Base-by-base conservation (phyloP, 2,888 invertebrate genomes). In the Drosophila neotestacea region DNA sequence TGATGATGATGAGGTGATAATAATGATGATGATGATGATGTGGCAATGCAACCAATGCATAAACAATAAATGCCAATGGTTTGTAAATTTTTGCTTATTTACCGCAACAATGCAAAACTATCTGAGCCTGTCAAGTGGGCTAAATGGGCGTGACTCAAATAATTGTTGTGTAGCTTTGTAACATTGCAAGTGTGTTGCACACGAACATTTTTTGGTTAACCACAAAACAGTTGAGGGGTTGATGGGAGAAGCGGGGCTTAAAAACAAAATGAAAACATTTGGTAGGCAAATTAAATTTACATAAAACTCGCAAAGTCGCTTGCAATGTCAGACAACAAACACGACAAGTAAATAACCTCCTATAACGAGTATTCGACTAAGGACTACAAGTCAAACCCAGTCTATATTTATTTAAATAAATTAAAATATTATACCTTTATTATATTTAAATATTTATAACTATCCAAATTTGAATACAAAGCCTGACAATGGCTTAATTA, bases 71-170 rank as follows among this genome's bases (percentile, higher is more conserved):
- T 82, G 70, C 85, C 88, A 87, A 87, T 82, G 83, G 73, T 75
- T 81, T 85, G 88, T 85, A 87, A 65, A 87, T 82, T 85, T 76
- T 82, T 78, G 82, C 87, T 88, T 88, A 83, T 88, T 85, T 88
- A 88, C 86, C 86, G 71, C 88, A 83, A 83, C 82, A 83, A 83
- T 88, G 83, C 77, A 67, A 83, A 83, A 88, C 83, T 83, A 88
- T 83, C 83, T 74, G 61, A 55, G 58, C 47, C 64, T 65, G 68
- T 68, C 83, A 66, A 67, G 65, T 55, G 56, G 42, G 52, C 59
- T 9, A 22, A 6, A 22, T 9, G 56, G 62, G 58, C 13, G 47
- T 46, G 39, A 34, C 48, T 22, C 27, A 9, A 32, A 6, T 38
- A 32, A 6, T 38, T n/a, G 39, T 6, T 41, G 22, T 7, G 51